Evolutionary conservation across 2,113 vertebrate species (phyloP).

Genomic region (Xenopus borealis): DNA sequence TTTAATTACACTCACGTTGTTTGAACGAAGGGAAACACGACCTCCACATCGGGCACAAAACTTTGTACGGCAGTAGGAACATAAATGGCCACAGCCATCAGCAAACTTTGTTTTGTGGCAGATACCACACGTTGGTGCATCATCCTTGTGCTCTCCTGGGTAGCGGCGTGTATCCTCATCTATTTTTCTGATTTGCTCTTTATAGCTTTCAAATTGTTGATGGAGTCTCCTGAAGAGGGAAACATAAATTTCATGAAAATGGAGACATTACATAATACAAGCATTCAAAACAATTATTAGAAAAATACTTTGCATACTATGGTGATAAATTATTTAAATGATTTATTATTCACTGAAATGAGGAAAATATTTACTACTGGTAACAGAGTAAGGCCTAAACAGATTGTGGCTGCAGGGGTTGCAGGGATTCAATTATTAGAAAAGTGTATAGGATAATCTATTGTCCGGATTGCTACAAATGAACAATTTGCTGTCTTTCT

Average conservation of each 20-base stretch:
- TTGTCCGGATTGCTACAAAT: no score
- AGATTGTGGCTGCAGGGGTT: no score
- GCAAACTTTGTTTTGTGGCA: slow-evolving; percentile 98
- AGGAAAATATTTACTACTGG: no score
- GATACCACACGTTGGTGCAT: slow-evolving; percentile 94
- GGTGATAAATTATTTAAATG: no score
- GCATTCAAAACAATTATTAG: no score
- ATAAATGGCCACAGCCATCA: slow-evolving; percentile 93
- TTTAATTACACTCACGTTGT: slow-evolving; percentile 82
- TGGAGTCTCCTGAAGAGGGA: slow-evolving; percentile 84
- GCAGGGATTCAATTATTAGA: no score
- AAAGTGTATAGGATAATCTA: no score
- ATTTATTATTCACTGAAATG: no score
- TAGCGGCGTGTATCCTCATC: slow-evolving; percentile 90
- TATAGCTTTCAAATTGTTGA: slow-evolving; percentile 98
- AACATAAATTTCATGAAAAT: background rate
- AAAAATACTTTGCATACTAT: no score
- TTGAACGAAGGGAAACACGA: slow-evolving; percentile 92
- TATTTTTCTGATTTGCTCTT: slow-evolving; percentile 95
- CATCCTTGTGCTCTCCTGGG: slow-evolving; percentile 90
- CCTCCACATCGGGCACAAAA: slow-evolving; percentile 96
- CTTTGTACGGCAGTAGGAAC: slow-evolving; percentile 97
- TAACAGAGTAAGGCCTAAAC: no score
- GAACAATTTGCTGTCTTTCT: no score
- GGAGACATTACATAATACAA: background rate